A percentile compares a stretch with the other conserved stretches of the same genome.
These are phyloP conservation scores for Zosterops borbonicus DNA, from an alignment of 2,113 vertebrate species.

Conservation along the genomic window DNA sequence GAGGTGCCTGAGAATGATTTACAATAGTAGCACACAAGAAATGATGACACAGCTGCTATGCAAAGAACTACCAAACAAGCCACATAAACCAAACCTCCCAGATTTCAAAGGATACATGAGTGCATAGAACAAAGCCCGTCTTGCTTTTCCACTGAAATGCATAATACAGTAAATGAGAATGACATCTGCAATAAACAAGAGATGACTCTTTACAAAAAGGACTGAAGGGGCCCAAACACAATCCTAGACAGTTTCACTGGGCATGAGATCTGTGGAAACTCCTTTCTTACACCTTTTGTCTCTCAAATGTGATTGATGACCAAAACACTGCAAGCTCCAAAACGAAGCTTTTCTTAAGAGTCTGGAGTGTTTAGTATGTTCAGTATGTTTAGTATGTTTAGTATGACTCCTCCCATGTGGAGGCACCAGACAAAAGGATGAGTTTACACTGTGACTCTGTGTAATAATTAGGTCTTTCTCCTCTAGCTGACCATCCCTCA, in stretches of 20 bases:
- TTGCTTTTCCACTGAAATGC: constrained; percentile 79
- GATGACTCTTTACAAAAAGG: background rate
- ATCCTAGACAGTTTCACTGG: background rate
- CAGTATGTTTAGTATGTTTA: background rate
- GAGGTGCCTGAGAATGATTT: background rate
- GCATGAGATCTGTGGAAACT: background rate
- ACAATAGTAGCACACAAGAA: background rate
- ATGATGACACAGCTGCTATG: background rate
- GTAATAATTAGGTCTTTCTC: background rate
- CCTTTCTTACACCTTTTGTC: background rate
- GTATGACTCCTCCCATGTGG: background rate
- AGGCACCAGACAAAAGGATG: background rate
- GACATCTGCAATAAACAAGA: constrained; percentile 76
- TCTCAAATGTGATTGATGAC: background rate
- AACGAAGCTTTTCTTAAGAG: background rate
- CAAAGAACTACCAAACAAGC: background rate
- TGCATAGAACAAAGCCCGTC: constrained; percentile 74
- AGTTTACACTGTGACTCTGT: background rate
- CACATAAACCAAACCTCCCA: background rate
- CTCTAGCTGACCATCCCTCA: background rate
- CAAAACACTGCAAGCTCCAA: background rate
- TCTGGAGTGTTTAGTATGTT: background rate
- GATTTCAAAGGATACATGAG: constrained; percentile 83
- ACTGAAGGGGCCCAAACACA: background rate
- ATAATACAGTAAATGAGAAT: constrained; percentile 86